phyloP scores from a whole-genome alignment of 2,113 vertebrate genomes.

The Carollia perspicillata region DNA sequence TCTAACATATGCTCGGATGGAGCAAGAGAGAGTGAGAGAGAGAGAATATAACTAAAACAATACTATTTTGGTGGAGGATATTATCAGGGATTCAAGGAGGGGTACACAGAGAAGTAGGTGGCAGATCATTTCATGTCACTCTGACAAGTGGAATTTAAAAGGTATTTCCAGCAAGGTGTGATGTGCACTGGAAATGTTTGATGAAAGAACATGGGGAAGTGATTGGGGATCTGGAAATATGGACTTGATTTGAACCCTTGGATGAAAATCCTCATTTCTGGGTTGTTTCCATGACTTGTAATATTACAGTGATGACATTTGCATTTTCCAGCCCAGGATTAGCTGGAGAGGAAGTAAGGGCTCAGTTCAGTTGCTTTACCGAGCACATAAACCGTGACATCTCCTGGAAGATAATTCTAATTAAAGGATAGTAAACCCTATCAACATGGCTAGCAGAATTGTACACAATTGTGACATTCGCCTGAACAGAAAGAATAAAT shows the following conservation, averaged over 20 bases:
- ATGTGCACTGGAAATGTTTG: neutral
- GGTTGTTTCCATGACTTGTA: conserved; percentile 59
- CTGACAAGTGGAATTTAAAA: conserved; percentile 52
- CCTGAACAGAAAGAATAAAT: neutral
- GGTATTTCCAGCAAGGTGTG: conserved; percentile 50
- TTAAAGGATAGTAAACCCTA: conserved; percentile 34
- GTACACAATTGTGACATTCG: neutral
- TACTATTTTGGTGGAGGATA: neutral
- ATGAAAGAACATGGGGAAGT: conserved; percentile 48
- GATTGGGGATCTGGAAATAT: conserved; percentile 55
- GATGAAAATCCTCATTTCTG: conserved; percentile 60
- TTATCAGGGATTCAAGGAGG: neutral
- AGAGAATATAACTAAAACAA: neutral
- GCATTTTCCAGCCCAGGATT: conserved; percentile 64
- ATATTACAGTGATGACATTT: conserved; percentile 63
- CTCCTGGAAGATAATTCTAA: conserved; percentile 37
- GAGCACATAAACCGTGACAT: conserved; percentile 33
- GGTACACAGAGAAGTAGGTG: neutral
- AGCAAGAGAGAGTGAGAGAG: neutral
- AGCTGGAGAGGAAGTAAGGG: conserved; percentile 9
- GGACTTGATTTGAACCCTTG: conserved; percentile 65
- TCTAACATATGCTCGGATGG: conserved; percentile 10
- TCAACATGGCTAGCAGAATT: conserved; percentile 34
- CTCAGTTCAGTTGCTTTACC: conserved; percentile 24
- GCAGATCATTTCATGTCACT: conserved; percentile 32